Percentiles rank a stretch among this genome's conserved stretches.
Evolutionary conservation across 2,113 vertebrate genomes (phyloP).

Genomic region (Galbula dea): DNA sequence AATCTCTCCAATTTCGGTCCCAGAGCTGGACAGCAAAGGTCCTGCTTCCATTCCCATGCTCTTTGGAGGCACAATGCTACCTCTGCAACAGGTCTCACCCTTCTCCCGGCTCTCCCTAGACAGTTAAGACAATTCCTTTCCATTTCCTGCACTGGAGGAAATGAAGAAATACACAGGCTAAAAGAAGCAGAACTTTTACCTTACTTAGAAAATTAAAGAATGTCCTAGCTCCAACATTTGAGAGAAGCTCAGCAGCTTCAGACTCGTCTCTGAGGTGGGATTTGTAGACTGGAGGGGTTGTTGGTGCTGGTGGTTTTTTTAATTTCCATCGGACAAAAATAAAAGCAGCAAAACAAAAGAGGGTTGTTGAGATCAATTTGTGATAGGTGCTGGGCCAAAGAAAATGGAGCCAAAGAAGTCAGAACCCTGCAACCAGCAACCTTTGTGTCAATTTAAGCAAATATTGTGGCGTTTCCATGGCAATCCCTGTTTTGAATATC

Average conservation of each 20-base stretch:
- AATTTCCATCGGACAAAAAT: conserved; percentile 39
- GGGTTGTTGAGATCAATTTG: conserved; percentile 50
- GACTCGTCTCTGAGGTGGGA: background rate
- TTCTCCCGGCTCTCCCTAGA: background rate
- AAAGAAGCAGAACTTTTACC: conserved; percentile 11
- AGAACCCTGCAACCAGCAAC: conserved; percentile 74
- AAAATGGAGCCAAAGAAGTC: conserved; percentile 69
- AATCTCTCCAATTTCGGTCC: background rate
- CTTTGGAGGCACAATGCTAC: background rate
- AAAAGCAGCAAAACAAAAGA: conserved; percentile 40
- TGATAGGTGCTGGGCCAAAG: conserved; percentile 70
- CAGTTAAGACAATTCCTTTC: background rate
- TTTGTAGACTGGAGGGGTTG: background rate
- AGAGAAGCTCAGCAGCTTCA: background rate
- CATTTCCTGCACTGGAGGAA: background rate
- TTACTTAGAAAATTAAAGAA: conserved; percentile 6
- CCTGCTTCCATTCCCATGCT: background rate
- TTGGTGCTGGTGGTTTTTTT: background rate
- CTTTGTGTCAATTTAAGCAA: conserved; percentile 86
- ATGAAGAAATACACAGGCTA: background rate
- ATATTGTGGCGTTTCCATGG: conserved; percentile 87
- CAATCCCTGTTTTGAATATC: conserved; percentile 83
- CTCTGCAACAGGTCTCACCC: background rate
- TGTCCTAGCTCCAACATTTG: background rate
- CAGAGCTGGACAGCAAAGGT: background rate